phyloP scores from a whole-genome alignment of 1,140 invertebrate species.

The Meloidogyne hapla region DNA sequence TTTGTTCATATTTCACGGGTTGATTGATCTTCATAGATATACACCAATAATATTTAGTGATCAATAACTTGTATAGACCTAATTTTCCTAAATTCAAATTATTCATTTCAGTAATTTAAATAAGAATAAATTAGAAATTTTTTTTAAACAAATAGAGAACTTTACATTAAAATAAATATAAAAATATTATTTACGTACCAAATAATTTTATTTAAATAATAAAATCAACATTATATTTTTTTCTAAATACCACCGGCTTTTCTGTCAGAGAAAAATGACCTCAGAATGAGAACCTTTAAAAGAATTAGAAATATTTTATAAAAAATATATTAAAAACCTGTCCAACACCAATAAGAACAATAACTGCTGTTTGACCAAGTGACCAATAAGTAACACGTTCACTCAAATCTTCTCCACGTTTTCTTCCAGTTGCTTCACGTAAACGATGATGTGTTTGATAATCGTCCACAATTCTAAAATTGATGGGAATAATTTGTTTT shows the following conservation, averaged over 20 bases:
- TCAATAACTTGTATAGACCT: too few relatives aligned
- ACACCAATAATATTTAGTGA: too few relatives aligned
- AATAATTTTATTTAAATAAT: slow-evolving; percentile 14
- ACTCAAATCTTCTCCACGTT: slow-evolving; percentile 91
- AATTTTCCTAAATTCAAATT: too few relatives aligned
- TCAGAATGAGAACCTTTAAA: slow-evolving; percentile 32
- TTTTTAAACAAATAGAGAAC: neutral
- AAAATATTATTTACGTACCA: neutral
- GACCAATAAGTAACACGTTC: slow-evolving; percentile 89
- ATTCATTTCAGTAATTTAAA: too few relatives aligned
- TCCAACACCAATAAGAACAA: slow-evolving; percentile 79
- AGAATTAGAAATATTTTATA: slow-evolving; percentile 32
- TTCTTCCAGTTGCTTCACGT: slow-evolving; percentile 86
- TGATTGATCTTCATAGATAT: too few relatives aligned
- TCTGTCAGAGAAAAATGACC: slow-evolving; percentile 42
- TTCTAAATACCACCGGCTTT: slow-evolving; percentile 15
- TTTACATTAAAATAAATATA: slow-evolving; percentile 5
- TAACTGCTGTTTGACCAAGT: slow-evolving; percentile 79
- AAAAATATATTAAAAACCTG: slow-evolving; percentile 72
- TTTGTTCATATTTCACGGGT: too few relatives aligned
- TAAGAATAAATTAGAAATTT: too few relatives aligned
- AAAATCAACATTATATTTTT: neutral
- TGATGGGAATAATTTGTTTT: neutral
- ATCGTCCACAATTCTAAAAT: slow-evolving; percentile 44
- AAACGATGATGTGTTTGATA: slow-evolving; percentile 84